phyloP scores from a whole-genome alignment of 2,888 invertebrate genomes.

The Hirudinaria manillensis region DNA sequence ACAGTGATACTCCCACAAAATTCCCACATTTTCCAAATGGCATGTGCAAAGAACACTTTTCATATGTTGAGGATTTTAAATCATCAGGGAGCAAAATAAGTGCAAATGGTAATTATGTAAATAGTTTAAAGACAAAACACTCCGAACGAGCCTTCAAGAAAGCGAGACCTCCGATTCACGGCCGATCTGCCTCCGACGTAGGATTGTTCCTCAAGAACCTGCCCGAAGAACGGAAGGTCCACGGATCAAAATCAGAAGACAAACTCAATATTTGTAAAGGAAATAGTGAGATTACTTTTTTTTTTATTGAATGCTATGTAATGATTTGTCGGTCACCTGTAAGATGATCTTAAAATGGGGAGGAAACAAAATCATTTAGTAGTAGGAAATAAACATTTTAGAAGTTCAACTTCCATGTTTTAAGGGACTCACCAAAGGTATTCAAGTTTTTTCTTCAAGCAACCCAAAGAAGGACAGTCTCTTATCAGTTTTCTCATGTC shows the following conservation, averaged over 20 bases:
- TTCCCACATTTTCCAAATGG: too few species aligned
- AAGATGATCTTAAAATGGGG: too few species aligned
- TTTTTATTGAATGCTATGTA: slow-evolving; percentile 4
- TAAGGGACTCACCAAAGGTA: not conserved
- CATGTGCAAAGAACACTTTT: too few species aligned
- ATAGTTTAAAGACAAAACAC: too few species aligned
- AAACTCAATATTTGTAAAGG: not conserved
- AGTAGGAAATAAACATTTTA: not conserved
- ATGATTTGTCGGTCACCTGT: too few species aligned
- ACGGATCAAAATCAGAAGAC: not conserved
- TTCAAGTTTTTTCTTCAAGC: not conserved
- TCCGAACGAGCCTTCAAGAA: too few species aligned
- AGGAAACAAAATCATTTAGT: too few species aligned
- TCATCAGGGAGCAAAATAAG: too few species aligned
- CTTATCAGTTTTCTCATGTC: slow-evolving; percentile 68
- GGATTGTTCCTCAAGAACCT: not conserved
- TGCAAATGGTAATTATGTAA: too few species aligned
- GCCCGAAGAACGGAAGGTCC: not conserved
- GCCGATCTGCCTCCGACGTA: not conserved
- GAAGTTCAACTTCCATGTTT: not conserved
- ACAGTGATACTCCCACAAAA: too few species aligned
- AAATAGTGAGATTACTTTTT: not conserved
- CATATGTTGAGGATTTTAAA: too few species aligned
- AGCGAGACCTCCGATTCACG: too few species aligned
- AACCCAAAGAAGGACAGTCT: slow-evolving; percentile 58